Evolutionary conservation across 1,140 invertebrate species (phyloP).

Genomic region (Ips typographus): DNA sequence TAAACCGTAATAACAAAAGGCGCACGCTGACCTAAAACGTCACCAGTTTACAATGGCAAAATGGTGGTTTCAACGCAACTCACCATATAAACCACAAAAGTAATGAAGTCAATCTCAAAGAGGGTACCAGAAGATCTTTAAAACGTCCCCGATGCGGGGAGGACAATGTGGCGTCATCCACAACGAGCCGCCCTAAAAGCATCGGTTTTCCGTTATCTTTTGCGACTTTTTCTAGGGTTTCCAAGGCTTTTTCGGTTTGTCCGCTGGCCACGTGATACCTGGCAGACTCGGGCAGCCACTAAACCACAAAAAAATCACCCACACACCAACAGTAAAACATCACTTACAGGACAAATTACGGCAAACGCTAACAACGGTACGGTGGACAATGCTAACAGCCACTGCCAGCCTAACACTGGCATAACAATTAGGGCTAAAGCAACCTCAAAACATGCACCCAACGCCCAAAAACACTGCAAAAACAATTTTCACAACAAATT

Average conservation of each 20-base stretch:
- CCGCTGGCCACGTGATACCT: slow-evolving; percentile 85
- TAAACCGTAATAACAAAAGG: slow-evolving; percentile 95
- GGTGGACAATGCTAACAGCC: slow-evolving; percentile 85
- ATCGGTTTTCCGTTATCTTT: slow-evolving; percentile 87
- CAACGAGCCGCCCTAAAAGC: slow-evolving; percentile 82
- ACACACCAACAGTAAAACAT: slow-evolving; percentile 9
- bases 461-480: slow-evolving; percentile 90
- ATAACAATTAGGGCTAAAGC: slow-evolving; percentile 87
- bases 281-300: slow-evolving; percentile 95
- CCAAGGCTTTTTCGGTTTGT: slow-evolving; percentile 80
- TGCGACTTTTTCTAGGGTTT: slow-evolving; percentile 79
- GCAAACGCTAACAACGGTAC: slow-evolving; percentile 85
- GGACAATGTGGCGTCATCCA: slow-evolving; percentile 67
- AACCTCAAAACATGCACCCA: slow-evolving; percentile 91
- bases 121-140: slow-evolving; percentile 76
- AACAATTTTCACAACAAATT: slow-evolving; percentile 10
- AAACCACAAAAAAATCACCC: slow-evolving; percentile 10
- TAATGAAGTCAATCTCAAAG: slow-evolving; percentile 79
- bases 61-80: slow-evolving; percentile 27
- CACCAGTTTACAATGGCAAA: neutral
- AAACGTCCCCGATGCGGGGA: slow-evolving; percentile 68
- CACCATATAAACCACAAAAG: slow-evolving; percentile 93
- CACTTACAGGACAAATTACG: slow-evolving; percentile 72
- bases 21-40: slow-evolving; percentile 78
- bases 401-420: slow-evolving; percentile 89